Evolutionary conservation across 2,888 invertebrate species (phyloP), one percentile per base, ranked within the genome.

Genomic region (Trypoxylon attenuatum): DNA sequence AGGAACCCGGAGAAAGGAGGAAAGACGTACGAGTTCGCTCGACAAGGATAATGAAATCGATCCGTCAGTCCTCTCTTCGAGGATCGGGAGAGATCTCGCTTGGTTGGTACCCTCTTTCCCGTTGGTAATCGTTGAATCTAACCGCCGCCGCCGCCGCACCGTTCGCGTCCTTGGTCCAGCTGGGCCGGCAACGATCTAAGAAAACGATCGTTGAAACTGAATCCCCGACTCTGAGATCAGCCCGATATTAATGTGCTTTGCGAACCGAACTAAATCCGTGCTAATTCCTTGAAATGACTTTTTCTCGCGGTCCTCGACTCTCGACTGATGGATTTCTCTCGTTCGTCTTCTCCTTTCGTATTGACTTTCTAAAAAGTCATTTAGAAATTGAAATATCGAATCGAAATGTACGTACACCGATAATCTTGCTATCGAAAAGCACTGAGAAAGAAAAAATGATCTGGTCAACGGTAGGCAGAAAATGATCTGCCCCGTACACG

Each of bases 191-290:
- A n/a, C 42, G 71, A 71, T 71, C 63, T 27, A 38, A 41, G 38
- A 41, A n/a, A 67, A 67, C 60, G 71, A 71, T 71, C 71, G 56
- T 33, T 67, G 71, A 71, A 71, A 71, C 66, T 57, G 71, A 66
- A 71, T 52, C 66, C 67, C 50, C 27, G 27, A 27, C 8, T 13
- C 47, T 8, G 38, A 21, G 33, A 47, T 41, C 42, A 29, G 42
- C 13, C 3, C 16, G 29, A 58, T 71, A 70, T 71, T 70, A 70
- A 71, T 61, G 54, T 45, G 41, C 33, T 21, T 23, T 41, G 27
- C 45, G 25, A 43, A 29, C 56, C 15, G 22, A 39, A 22, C 29
- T 61, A 65, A 70, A 61, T 49, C 58, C 52, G 38, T 47, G 45
- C 58, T 60, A 60, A 66, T 68, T 67, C 60, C n/a, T 60, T 57